These are phyloP conservation scores for Stylophora pistillata DNA, from an alignment of 64 coral and sea anemone species.

Conservation along the genomic window DNA sequence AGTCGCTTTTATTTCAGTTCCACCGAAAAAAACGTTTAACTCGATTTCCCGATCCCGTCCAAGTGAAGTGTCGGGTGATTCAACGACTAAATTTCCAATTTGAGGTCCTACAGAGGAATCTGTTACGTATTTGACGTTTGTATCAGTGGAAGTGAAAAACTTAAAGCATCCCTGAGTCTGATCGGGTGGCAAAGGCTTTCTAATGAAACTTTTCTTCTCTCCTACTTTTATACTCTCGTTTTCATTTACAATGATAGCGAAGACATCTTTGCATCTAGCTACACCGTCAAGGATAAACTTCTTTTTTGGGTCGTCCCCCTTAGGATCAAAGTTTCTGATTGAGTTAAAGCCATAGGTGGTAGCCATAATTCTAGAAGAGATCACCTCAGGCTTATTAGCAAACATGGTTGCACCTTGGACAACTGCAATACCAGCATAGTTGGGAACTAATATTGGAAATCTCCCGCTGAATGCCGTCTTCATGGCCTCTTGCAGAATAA, in stretches of 20 bases:
- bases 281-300: not conserved
- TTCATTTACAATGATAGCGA: slow-evolving; percentile 27
- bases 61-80: slow-evolving; percentile 20
- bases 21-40: slow-evolving; percentile 10
- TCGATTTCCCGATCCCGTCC: not conserved
- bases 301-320: not conserved
- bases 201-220: not conserved
- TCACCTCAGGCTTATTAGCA: not conserved
- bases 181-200: not conserved
- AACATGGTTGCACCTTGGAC: slow-evolving; percentile 34
- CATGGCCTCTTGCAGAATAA: slow-evolving; percentile 15
- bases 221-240: slow-evolving; percentile 4
- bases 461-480: not conserved
- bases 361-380: not conserved
- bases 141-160: not conserved
- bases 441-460: not conserved
- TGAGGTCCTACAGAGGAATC: not conserved
- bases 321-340: not conserved
- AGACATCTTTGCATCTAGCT: slow-evolving; percentile 9
- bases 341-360: not conserved
- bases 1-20: slow-evolving; percentile 30
- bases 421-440: slow-evolving; percentile 37
- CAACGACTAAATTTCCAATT: not conserved
- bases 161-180: not conserved
- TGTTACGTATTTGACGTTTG: not conserved